Evolutionary conservation across 2,888 invertebrate species (phyloP).

Genomic region (Cylindroiulus punctatus): DNA sequence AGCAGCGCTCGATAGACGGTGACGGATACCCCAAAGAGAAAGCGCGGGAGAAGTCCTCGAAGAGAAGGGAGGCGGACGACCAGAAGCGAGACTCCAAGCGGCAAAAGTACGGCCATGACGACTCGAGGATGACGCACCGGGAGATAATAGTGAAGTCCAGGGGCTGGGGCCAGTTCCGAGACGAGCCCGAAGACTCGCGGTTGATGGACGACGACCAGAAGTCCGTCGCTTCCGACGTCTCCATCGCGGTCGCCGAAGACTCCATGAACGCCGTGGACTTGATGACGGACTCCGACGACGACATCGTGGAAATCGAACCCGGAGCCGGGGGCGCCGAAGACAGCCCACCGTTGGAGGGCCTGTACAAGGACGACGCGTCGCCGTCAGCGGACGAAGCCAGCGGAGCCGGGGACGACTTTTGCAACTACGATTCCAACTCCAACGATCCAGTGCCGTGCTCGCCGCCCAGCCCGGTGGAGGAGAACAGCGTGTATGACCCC

Average conservation of each 20-base stretch:
- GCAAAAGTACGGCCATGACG: slow-evolving; percentile 76
- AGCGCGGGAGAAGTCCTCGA: slow-evolving; percentile 19
- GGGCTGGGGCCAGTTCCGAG: slow-evolving; percentile 51
- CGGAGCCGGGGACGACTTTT: slow-evolving; percentile 48
- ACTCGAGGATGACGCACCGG: slow-evolving; percentile 70
- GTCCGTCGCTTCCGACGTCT: slow-evolving; percentile 26
- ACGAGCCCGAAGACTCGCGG: slow-evolving; percentile 72
- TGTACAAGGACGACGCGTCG: slow-evolving; percentile 31
- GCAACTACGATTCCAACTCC: slow-evolving; percentile 32
- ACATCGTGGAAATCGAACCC: slow-evolving; percentile 56
- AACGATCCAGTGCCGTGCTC: slow-evolving; percentile 57
- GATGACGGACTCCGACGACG: slow-evolving; percentile 80
- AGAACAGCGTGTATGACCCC: slow-evolving; percentile 79
- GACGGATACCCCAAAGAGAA: slow-evolving; percentile 42
- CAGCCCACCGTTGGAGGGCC: not conserved
- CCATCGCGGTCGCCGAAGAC: slow-evolving; percentile 46
- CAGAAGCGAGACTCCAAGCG: slow-evolving; percentile 48
- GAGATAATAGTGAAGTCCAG: slow-evolving; percentile 49
- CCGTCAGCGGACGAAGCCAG: slow-evolving; percentile 63
- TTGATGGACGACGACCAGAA: slow-evolving; percentile 24
- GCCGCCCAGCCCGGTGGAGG: slow-evolving; percentile 60
- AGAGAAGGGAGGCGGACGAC: slow-evolving; percentile 26
- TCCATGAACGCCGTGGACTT: slow-evolving; percentile 10
- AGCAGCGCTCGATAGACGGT: slow-evolving; percentile 37
- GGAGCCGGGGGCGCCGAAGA: not conserved